Evolutionary conservation across 2,888 invertebrate species (phyloP).

Genomic region (Eumerus sabulonum): DNA sequence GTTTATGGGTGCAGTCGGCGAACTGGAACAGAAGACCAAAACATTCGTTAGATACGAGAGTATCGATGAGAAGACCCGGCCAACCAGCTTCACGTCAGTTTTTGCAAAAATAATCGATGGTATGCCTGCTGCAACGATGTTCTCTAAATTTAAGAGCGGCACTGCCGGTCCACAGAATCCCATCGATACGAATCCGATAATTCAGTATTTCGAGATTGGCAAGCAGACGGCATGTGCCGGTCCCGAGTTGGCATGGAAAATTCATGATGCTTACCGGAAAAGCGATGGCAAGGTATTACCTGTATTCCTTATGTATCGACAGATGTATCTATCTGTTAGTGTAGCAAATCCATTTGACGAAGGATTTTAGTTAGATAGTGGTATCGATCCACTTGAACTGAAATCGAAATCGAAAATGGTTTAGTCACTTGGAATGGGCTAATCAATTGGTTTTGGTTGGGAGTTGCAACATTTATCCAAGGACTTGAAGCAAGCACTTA

Average conservation of each 20-base stretch:
- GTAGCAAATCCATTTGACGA: not conserved
- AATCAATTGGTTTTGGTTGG: conserved; percentile 54
- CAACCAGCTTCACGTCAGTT: conserved; percentile 77
- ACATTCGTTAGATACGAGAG: conserved; percentile 78
- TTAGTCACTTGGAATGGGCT: conserved; percentile 5
- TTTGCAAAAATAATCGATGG: conserved; percentile 79
- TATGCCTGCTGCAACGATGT: conserved; percentile 83
- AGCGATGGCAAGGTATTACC: conserved; percentile 90
- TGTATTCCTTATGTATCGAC: conserved; percentile 73
- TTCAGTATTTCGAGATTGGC: conserved; percentile 92
- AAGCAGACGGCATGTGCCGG: conserved; percentile 90
- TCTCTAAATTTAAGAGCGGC: conserved; percentile 86
- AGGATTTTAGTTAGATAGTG: too few species aligned
- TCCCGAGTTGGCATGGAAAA: conserved; percentile 94
- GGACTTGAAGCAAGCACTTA: too few species aligned
- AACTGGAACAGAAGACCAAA: conserved; percentile 72
- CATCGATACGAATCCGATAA: conserved; percentile 89
- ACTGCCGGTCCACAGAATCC: conserved; percentile 80
- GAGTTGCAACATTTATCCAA: too few species aligned
- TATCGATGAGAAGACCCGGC: conserved; percentile 73
- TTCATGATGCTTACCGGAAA: conserved; percentile 93
- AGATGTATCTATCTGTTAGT: not conserved
- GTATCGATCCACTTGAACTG: too few species aligned
- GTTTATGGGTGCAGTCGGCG: conserved; percentile 70
- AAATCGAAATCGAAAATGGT: conserved; percentile 10